Evolutionary conservation across 2,888 invertebrate genomes (phyloP).

Genomic region (Drosophila flavopinicola): DNA sequence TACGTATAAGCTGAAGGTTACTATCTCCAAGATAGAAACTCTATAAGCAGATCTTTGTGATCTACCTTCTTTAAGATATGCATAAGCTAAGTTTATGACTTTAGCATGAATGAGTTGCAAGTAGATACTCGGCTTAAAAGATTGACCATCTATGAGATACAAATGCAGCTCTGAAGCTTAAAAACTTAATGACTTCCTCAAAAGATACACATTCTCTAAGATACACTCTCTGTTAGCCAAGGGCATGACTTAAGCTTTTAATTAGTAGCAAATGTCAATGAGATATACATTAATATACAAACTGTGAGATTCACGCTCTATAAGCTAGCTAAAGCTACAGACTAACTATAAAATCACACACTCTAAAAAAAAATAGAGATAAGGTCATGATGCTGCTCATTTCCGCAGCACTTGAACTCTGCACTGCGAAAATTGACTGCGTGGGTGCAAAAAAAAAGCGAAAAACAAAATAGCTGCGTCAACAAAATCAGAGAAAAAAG

Average conservation of each 20-base stretch:
- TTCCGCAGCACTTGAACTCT: constrained; percentile 40
- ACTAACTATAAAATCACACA: not conserved
- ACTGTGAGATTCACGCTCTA: too few relatives aligned
- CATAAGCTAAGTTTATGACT: too few relatives aligned
- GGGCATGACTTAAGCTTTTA: not conserved
- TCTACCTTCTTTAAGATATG: too few relatives aligned
- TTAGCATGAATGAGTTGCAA: too few relatives aligned
- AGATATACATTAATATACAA: too few relatives aligned
- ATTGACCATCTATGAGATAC: not conserved
- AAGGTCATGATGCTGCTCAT: constrained; percentile 24
- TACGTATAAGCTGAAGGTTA: too few relatives aligned
- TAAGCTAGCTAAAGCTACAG: too few relatives aligned
- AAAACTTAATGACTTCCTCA: not conserved
- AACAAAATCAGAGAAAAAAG: not conserved
- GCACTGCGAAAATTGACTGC: constrained; percentile 34
- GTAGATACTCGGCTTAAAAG: not conserved
- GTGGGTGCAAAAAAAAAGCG: constrained; percentile 34
- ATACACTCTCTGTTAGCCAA: not conserved
- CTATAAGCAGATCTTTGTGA: too few relatives aligned
- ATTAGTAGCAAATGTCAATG: too few relatives aligned
- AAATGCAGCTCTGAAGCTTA: not conserved
- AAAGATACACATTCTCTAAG: not conserved
- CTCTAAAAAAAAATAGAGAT: not conserved
- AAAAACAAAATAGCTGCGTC: constrained; percentile 1
- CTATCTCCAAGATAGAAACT: too few relatives aligned